Conservation (phyloP, 2,113 vertebrate genomes). For the Dipodomys spectabilis region DNA sequence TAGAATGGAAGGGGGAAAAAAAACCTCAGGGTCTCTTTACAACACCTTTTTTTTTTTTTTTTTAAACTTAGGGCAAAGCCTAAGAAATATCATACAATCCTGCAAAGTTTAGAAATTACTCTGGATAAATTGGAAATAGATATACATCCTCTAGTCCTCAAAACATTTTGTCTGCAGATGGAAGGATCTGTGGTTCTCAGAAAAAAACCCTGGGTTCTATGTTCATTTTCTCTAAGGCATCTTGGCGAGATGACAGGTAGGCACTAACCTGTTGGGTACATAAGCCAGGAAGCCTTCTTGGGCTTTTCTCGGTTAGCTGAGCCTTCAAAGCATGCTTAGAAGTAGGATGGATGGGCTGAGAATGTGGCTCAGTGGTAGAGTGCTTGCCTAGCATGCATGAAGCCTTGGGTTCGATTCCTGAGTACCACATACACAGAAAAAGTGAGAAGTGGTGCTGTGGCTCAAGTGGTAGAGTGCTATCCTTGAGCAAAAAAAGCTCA, state of each 20-base stretch:
- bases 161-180: neutral
- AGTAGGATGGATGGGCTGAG: conserved; percentile 49
- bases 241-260: neutral
- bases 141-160: neutral
- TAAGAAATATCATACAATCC: neutral
- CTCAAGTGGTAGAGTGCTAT: too few species aligned
- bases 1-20: too few species aligned
- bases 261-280: conserved; percentile 69
- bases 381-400: too few species aligned
- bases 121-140: conserved; percentile 36
- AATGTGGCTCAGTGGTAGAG: too few species aligned
- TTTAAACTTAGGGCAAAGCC: neutral
- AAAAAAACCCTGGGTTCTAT: neutral
- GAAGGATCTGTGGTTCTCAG: neutral
- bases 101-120: neutral
- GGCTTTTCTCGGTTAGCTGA: conserved; percentile 69
- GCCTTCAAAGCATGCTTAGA: neutral
- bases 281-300: conserved; percentile 69
- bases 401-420: too few species aligned
- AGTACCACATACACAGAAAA: too few species aligned
- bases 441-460: too few species aligned
- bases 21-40: neutral
- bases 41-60: neutral
- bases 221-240: neutral
- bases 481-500: too few species aligned